Base-by-base conservation (phyloP, 2,113 vertebrate species). In the Scophthalmus maximus region DNA sequence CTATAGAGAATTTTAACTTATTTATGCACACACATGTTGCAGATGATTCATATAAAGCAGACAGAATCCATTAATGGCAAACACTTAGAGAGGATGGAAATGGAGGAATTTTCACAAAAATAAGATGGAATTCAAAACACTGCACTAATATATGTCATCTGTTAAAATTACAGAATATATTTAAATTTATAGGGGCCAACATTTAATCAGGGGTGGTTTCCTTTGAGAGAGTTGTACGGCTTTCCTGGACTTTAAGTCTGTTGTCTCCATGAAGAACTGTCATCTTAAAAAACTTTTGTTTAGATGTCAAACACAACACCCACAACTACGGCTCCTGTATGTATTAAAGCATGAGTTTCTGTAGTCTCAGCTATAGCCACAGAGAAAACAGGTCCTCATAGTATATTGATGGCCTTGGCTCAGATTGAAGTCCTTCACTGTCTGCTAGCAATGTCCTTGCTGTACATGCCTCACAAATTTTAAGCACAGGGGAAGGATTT, bases 401-500 rank as follows among this genome's bases (percentile, higher is more conserved):
- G 46, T 76, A 23, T 59, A 81, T 64, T 81, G 75, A 88, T 81
- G 69, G 75, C 46, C 56, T 68, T 79, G 78, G 57, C 83, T 67
- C 75, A 56, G 51, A 83, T 56, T 20, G 6, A 58, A 79, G 87
- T 86, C 87, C 87, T 87, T 89, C 87, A 88, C 81, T 76, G 58
- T 83, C 87, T 81, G 76, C 47, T 81, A 64, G 62, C 62, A 17
- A n/a, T 68, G 82, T 64, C 81, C 76, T 74, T 74, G 42, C 80
- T 86, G 56, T 85, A 81, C 79, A 86, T 71, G 85, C 71, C 81
- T 86, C 88, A 87, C 87, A 87, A 84, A 90, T 55, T 79, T 84
- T 86, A 70, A 79, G 56, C 62, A 79, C 68, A 68, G 49, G 62
- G 56, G 38, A 55, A 72, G 34, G 50, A 82, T 86, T 79, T 82